phyloP scores from a whole-genome alignment of 1,140 invertebrate genomes.

The Triops longicaudatus region DNA sequence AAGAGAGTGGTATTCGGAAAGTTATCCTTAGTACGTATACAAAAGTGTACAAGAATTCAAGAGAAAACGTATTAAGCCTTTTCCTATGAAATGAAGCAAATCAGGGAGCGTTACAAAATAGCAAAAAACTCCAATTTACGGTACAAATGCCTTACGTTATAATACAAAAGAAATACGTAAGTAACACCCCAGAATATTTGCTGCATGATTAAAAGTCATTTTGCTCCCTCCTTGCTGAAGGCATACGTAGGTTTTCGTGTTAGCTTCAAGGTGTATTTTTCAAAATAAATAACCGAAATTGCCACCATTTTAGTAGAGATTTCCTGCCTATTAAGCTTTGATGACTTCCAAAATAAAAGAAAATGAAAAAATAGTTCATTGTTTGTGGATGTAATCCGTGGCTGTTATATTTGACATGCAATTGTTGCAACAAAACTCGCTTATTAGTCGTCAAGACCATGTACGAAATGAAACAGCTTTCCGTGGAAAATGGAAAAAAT shows the following conservation, averaged over 20 bases:
- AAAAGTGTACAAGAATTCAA: background rate
- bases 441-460: conserved; percentile 3
- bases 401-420: conserved; percentile 12
- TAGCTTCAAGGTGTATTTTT: background rate
- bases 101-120: background rate
- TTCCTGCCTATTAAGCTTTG: background rate
- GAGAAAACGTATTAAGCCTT: background rate
- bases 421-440: conserved; percentile 10
- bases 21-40: background rate
- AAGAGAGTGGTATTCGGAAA: background rate
- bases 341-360: background rate
- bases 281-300: background rate
- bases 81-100: background rate
- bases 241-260: background rate
- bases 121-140: background rate
- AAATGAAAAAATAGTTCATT: background rate
- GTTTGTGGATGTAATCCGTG: conserved; percentile 8
- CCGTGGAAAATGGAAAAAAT: background rate
- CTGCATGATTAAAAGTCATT: background rate
- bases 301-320: background rate
- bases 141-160: conserved; percentile 6
- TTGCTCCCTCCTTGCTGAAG: background rate
- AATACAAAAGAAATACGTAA: conserved; percentile 11
- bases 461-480: background rate
- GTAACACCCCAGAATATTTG: background rate